A percentile compares a stretch with the other conserved stretches of the same genome.
phyloP scores from a whole-genome alignment of 2,797 vertebrate genomes.

The Girardinus metallicus region DNA sequence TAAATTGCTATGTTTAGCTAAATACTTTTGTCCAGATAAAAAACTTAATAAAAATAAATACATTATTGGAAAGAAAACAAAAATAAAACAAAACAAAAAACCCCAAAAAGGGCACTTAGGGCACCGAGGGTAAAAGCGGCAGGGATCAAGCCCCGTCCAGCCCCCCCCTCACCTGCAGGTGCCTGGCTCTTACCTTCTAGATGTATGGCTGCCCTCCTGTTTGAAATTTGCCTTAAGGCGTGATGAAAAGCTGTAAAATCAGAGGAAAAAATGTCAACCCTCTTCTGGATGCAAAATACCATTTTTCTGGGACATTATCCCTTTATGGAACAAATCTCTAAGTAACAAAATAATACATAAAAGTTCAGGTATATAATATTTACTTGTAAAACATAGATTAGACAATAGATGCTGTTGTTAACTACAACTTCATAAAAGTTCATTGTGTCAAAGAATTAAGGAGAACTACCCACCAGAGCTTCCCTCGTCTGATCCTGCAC shows the following conservation, averaged over 20 bases:
- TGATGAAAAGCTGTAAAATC: constrained; percentile 62
- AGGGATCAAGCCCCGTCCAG: too few relatives aligned
- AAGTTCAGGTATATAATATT: background rate
- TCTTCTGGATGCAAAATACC: background rate
- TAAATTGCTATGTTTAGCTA: too few relatives aligned
- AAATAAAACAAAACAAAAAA: too few relatives aligned
- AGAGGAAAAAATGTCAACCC: constrained; percentile 11
- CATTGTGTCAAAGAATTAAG: background rate
- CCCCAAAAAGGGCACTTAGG: too few relatives aligned
- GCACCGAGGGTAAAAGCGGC: too few relatives aligned
- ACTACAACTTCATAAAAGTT: background rate
- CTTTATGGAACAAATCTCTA: background rate
- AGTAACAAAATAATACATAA: background rate
- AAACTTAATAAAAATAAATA: too few relatives aligned
- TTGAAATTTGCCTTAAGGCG: constrained; percentile 66
- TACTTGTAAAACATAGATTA: background rate
- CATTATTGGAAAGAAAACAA: too few relatives aligned
- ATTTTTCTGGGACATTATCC: background rate
- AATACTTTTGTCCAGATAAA: too few relatives aligned
- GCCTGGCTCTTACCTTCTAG: constrained; percentile 71
- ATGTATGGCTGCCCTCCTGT: constrained; percentile 76
- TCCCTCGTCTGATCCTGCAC: background rate
- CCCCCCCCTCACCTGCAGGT: too few relatives aligned
- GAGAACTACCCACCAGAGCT: constrained; percentile 38
- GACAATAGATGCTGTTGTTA: background rate